A percentile compares a stretch with the other conserved stretches of the same genome.
phyloP scores from a whole-genome alignment of 1,140 invertebrate genomes.

The Teleopsis dalmanni region DNA sequence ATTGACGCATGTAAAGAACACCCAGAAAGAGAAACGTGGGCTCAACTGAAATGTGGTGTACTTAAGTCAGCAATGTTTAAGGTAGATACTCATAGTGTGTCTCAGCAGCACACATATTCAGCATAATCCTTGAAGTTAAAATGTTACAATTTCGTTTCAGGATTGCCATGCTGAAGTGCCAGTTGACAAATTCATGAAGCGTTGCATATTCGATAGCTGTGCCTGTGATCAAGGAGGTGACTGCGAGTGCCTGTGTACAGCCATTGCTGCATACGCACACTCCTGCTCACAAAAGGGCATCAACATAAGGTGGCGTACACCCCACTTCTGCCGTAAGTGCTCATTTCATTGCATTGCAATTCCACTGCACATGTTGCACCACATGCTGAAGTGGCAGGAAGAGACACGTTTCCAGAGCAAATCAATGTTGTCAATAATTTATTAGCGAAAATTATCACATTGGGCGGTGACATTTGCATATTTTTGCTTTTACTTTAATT shows the following conservation, averaged over 20 bases:
- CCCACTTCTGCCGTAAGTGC: slow-evolving; percentile 72
- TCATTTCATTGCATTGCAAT: neutral
- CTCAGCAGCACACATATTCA: neutral
- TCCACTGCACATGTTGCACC: neutral
- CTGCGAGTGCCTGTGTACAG: slow-evolving; percentile 83
- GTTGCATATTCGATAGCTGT: slow-evolving; percentile 75
- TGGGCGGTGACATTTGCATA: neutral
- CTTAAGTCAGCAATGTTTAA: slow-evolving; percentile 66
- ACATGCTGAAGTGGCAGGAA: neutral
- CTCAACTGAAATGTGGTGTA: slow-evolving; percentile 62
- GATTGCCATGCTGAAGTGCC: slow-evolving; percentile 72
- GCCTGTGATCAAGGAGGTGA: slow-evolving; percentile 83
- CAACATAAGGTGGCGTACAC: slow-evolving; percentile 70
- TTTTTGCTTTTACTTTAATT: no score
- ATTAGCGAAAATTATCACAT: slow-evolving; percentile 16
- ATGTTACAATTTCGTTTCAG: neutral
- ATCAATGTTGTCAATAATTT: slow-evolving; percentile 18
- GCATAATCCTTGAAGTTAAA: slow-evolving; percentile 10
- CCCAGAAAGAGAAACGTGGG: slow-evolving; percentile 71
- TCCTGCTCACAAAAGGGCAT: slow-evolving; percentile 66
- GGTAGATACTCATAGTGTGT: slow-evolving; percentile 6
- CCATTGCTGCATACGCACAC: slow-evolving; percentile 76
- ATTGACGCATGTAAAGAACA: slow-evolving; percentile 63
- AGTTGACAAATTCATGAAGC: slow-evolving; percentile 57
- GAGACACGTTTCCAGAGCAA: neutral